A percentile compares a stretch with the other conserved stretches of the same genome.
Evolutionary conservation across 2,113 vertebrate species (phyloP).

Genomic region (cattle (Bos taurus)): ARS-UCD2.0 NC_037350.1:22066501-22067000

Average conservation of each 20-base stretch:
- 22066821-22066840: neutral
- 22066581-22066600: neutral
- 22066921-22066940: neutral
- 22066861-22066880: neutral
- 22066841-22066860: neutral
- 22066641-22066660: neutral
- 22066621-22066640: neutral
- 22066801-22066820: neutral
- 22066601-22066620: neutral
- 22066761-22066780: neutral
- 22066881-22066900: neutral
- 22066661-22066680: neutral
- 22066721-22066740: neutral
- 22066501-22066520: neutral
- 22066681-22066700: accelerated
- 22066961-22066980: neutral
- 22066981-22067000: neutral
- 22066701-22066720: neutral
- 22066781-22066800: neutral
- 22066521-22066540: neutral
- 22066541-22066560: neutral
- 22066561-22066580: neutral
- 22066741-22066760: neutral
- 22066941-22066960: neutral
- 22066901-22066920: neutral